Base-by-base conservation (phyloP, 1,140 invertebrate species). In the Pectinophora gossypiella region DNA sequence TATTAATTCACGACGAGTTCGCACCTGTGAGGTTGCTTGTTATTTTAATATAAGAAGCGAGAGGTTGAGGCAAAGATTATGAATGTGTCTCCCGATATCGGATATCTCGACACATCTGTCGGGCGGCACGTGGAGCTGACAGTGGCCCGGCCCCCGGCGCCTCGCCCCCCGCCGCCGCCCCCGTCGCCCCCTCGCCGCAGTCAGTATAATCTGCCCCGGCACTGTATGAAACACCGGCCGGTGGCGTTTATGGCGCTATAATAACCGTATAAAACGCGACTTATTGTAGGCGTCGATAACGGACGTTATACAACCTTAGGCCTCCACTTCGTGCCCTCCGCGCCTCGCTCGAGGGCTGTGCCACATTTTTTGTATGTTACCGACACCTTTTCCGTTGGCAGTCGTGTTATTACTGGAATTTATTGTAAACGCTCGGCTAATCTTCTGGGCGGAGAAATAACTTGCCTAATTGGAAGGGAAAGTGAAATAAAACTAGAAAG, bases 181-280 rank as follows among this genome's bases (percentile, higher is more conserved):
- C 56, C 47, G 20, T 42, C 19, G 54, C 35, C 55, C 21, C 43
- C 56, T 55, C 35, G 51, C 62, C 67, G 68, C 72, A 67, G 71
- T 72, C 73, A 75, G 79, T 76, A 78, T 85, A 83, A 81, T 78
- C 76, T 81, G 76, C 74, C 72, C 63, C 64, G 69, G 75, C 70
- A 85, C 70, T 85, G 79, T 82, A 85, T 83, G 77, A 82, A 83
- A 84, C 80, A 84, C 76, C 76, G 82, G 74, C 80, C 81, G 79
- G 76, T 85, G 85, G 72, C 76, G 67, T 85, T 86, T 85, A 85
- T 82, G 76, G 73, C 59, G 71, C 76, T 82, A 86, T 86, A 86
- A 86, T 88, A 85, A 85, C 83, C 79, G 67, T 85, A 87, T 87
- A 85, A 87, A 88, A 87, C 73, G 75, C 73, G 81, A 84, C 81